phyloP scores from a whole-genome alignment of 2,888 invertebrate genomes.

The Apoda limacodes region DNA sequence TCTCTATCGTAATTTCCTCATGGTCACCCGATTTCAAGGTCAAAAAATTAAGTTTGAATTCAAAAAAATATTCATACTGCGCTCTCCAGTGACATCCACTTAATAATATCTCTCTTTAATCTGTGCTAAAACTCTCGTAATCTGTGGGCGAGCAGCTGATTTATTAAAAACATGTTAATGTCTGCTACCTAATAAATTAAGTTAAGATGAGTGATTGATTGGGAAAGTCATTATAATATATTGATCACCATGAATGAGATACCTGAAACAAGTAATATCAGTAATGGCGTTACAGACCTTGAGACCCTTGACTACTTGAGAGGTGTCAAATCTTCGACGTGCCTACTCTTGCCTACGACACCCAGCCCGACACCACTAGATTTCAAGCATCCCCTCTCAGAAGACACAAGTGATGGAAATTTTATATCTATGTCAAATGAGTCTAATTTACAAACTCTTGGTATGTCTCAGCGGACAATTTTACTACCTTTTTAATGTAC shows the following conservation, averaged over 20 bases:
- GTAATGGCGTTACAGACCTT: conserved; percentile 34
- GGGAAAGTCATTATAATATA: no score
- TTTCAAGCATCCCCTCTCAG: conserved; percentile 70
- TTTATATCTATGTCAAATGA: conserved; percentile 48
- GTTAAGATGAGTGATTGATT: no score
- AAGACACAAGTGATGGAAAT: conserved; percentile 58
- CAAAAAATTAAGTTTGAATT: no score
- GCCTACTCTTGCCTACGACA: conserved; percentile 70
- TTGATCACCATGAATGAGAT: conserved; percentile 53
- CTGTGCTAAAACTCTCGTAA: no score
- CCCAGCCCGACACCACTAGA: conserved; percentile 72
- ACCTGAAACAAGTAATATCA: conserved; percentile 33
- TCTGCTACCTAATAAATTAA: no score
- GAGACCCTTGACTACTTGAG: conserved; percentile 55
- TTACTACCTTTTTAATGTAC: background rate
- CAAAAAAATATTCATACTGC: no score
- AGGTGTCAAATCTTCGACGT: conserved; percentile 76
- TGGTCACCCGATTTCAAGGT: no score
- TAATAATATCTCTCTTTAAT: no score
- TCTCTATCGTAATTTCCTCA: no score
- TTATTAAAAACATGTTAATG: no score
- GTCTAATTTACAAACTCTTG: conserved; percentile 40
- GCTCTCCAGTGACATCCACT: no score
- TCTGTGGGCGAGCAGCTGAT: no score
- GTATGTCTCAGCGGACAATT: conserved; percentile 24